A percentile compares a stretch with the other conserved stretches of the same genome.
Evolutionary conservation across 2,888 invertebrate genomes (phyloP).

Genomic region (Odontothrips loti): DNA sequence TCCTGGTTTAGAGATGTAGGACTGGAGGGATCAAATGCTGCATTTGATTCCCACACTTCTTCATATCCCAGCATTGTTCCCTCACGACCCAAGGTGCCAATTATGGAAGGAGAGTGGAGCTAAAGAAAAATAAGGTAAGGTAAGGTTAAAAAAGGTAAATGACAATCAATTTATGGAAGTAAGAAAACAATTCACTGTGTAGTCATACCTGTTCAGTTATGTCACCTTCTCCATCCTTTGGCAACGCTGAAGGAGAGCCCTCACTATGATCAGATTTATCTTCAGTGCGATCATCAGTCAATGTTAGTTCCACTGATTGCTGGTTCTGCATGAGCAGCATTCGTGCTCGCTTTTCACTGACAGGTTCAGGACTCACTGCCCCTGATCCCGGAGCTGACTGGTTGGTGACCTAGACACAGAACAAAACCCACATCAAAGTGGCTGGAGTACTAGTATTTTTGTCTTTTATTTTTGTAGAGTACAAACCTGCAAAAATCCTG

Average conservation of each 20-base stretch:
- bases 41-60: conserved; percentile 42
- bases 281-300: not conserved
- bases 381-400: not conserved
- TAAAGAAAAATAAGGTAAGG: not conserved
- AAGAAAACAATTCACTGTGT: not conserved
- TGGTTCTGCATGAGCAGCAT: conserved; percentile 12
- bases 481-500: not conserved
- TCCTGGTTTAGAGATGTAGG: not conserved
- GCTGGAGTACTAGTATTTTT: not conserved
- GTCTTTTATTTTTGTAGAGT: not conserved
- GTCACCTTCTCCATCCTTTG: conserved; percentile 11
- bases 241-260: conserved; percentile 6
- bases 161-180: not conserved
- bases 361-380: not conserved
- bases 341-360: not conserved
- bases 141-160: not conserved
- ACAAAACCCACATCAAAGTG: too few relatives aligned
- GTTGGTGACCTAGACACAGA: not conserved
- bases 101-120: conserved; percentile 27
- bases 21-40: conserved; percentile 27
- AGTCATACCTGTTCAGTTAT: not conserved
- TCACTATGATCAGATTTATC: conserved; percentile 8
- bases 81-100: conserved; percentile 40
- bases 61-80: conserved; percentile 41
- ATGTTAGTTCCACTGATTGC: not conserved